A percentile compares a stretch with the other conserved stretches of the same genome.
Conservation (phyloP, 2,113 vertebrate genomes). For the Lutjanus erythropterus region DNA sequence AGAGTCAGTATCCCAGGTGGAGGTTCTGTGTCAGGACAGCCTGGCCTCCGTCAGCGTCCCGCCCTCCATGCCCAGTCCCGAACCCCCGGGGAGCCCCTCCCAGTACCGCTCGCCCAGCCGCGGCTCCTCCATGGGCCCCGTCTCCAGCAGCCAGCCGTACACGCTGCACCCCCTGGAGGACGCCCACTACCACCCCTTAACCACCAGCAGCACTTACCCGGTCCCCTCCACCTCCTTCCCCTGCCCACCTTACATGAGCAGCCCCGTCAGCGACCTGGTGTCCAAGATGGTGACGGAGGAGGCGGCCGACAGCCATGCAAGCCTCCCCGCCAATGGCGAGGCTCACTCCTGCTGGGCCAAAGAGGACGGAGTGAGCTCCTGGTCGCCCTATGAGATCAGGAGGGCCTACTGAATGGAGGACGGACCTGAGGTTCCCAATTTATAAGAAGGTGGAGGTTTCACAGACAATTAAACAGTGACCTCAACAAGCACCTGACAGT, state of each 20-base stretch:
- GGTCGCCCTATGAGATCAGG: constrained; percentile 89
- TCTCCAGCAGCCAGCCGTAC: constrained; percentile 86
- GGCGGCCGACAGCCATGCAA: constrained; percentile 48
- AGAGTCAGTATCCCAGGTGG: constrained; percentile 84
- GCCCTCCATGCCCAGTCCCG: constrained; percentile 84
- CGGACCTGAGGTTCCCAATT: not conserved
- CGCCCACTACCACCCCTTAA: constrained; percentile 83
- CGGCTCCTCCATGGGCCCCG: constrained; percentile 72
- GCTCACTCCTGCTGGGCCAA: constrained; percentile 87
- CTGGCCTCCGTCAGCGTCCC: constrained; percentile 80
- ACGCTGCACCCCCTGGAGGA: constrained; percentile 91
- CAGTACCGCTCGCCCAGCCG: constrained; percentile 86
- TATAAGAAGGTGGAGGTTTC: not conserved
- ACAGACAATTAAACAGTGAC: constrained; percentile 31
- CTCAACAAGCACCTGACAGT: constrained; percentile 12
- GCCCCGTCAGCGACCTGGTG: constrained; percentile 82
- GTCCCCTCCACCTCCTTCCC: constrained; percentile 80
- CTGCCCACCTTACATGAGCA: constrained; percentile 85
- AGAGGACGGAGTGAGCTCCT: constrained; percentile 86
- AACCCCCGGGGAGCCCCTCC: constrained; percentile 76
- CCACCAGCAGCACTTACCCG: constrained; percentile 77
- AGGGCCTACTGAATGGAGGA: constrained; percentile 86
- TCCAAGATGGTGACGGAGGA: constrained; percentile 87
- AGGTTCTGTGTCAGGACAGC: constrained; percentile 81
- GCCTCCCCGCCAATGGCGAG: constrained; percentile 74